Conservation (phyloP, 2,888 invertebrate species). For the Orchesellides sinensis region DNA sequence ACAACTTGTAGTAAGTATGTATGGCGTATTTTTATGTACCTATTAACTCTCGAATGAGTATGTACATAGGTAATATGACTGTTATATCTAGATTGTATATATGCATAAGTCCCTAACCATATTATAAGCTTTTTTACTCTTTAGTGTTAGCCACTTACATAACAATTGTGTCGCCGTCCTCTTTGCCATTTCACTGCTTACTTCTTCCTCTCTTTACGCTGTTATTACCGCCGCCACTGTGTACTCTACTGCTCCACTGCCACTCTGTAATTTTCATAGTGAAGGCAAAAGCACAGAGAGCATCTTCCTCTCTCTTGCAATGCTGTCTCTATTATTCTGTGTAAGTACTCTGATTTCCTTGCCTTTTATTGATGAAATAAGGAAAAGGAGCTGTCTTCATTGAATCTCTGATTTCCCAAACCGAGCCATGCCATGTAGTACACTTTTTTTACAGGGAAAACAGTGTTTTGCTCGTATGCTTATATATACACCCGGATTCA, state of each 20-base stretch:
- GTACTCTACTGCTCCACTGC: not conserved
- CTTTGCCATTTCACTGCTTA: not conserved
- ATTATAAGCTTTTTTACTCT: not conserved
- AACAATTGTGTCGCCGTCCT: slow-evolving; percentile 50
- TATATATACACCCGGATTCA: slow-evolving; percentile 25
- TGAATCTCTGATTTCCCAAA: slow-evolving; percentile 66
- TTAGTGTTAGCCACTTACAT: slow-evolving; percentile 37
- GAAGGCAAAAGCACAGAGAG: not conserved
- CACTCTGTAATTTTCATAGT: not conserved
- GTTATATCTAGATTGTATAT: not conserved
- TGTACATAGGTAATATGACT: not conserved
- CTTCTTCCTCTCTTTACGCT: slow-evolving; percentile 3
- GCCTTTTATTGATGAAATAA: slow-evolving; percentile 66
- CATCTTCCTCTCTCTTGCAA: not conserved
- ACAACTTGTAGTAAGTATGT: no score
- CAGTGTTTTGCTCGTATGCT: not conserved
- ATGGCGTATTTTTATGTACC: not conserved
- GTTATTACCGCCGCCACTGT: not conserved
- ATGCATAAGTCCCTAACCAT: not conserved
- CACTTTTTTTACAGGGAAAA: slow-evolving; percentile 6
- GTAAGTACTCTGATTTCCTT: slow-evolving; percentile 55
- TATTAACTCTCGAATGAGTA: slow-evolving; percentile 13
- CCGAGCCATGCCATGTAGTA: slow-evolving; percentile 30
- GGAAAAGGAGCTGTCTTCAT: slow-evolving; percentile 64
- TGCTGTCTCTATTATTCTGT: slow-evolving; percentile 36